Conservation (phyloP, 2,797 vertebrate species). For the Poeciliopsis turneri region DNA sequence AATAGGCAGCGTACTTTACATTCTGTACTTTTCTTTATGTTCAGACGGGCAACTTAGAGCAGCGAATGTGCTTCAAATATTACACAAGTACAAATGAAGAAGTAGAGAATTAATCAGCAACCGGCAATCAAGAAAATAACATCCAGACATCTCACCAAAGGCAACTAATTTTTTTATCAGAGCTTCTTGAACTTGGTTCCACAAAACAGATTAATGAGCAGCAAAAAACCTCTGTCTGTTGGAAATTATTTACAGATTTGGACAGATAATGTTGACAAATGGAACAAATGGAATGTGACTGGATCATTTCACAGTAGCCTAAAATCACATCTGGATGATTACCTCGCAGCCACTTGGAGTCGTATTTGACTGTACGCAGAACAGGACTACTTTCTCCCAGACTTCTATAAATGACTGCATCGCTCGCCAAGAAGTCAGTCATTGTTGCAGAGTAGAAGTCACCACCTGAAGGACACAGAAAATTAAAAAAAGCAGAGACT, state of each 20-base stretch:
- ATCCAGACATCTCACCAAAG: slow-evolving; percentile 8
- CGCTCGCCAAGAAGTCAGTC: slow-evolving; percentile 94
- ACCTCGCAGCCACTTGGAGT: slow-evolving; percentile 97
- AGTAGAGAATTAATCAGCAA: slow-evolving; percentile 13
- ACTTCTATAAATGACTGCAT: slow-evolving; percentile 93
- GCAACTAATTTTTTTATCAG: not conserved
- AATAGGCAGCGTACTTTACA: not conserved
- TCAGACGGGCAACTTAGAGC: not conserved
- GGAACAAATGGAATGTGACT: not conserved
- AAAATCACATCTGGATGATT: slow-evolving; percentile 40
- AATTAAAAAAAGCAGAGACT: not conserved
- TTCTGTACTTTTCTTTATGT: slow-evolving; percentile 1
- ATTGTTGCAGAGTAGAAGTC: slow-evolving; percentile 94
- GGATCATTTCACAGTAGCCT: not conserved
- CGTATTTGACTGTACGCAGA: slow-evolving; percentile 91
- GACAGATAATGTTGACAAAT: not conserved
- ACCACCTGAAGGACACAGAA: slow-evolving; percentile 78
- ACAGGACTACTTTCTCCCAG: slow-evolving; percentile 88
- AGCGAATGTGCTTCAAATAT: not conserved
- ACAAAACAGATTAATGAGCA: slow-evolving; percentile 1
- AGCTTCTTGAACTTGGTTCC: not conserved
- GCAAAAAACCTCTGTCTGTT: not conserved
- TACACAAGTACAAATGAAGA: not conserved
- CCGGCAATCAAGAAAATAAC: not conserved
- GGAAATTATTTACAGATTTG: not conserved